Base-by-base conservation (phyloP, 1,140 invertebrate genomes). In the Cataglyphis hispanica region DNA sequence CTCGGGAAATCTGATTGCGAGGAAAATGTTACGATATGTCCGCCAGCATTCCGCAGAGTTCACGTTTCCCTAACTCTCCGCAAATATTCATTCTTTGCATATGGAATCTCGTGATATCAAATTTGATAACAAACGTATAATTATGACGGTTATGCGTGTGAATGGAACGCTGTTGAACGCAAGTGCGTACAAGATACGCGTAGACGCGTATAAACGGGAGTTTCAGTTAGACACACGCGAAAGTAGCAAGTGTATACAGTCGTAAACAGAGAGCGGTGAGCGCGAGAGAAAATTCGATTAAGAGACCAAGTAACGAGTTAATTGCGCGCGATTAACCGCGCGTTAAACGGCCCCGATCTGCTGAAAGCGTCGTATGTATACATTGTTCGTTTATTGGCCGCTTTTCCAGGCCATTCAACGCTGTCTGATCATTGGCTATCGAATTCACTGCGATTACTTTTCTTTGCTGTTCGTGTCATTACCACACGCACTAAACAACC, bases 281-380 rank as follows among this genome's bases (percentile, higher is more conserved):
- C 25, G n/a, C 19, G 53, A 69, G 80, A 56, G 58, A 43, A 88
- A 87, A 90, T 90, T 88, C 85, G 40, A 91, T 91, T 90, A 86
- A 90, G 87, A 86, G 89, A 46, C 70, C 69, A 87, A 89, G 85
- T 86, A 89, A 91, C 89, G 74, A 90, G 86, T 91, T 91, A 91
- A 91, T 91, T 86, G 89, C 67, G 7, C 34, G 53, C 85, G 87
- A 91, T 91, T 91, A 90, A 87, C 75, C 87, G 27, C 67, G 60
- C 78, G 86, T 80, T 88, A 83, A 89, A 89, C 87, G 56, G 76
- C 19, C 34, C 46, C 64, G 40, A 77, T 22, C 50, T 25, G 22
- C 74, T 89, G 34, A 87, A 89, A 87, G 58, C 74, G 27, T 56
- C 1, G 22, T 40, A 69, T 31, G 37, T 81, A n/a, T 58, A 37